Percentiles rank a stretch among this genome's conserved stretches.
Evolutionary conservation across 1,140 invertebrate genomes (phyloP).

Genomic region (Helicoverpa zea): DNA sequence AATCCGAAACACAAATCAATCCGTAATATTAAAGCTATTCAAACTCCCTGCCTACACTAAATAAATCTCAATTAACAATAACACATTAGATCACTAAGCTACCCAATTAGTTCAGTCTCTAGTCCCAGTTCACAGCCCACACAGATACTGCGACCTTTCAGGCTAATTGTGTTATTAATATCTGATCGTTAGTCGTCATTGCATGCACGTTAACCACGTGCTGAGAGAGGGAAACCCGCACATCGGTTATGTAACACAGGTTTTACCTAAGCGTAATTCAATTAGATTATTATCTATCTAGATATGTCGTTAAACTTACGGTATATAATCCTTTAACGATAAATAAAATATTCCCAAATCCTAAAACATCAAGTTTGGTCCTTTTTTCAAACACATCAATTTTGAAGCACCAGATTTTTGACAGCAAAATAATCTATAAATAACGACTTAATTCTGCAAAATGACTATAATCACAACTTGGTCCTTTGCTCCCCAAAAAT

Average conservation of each 20-base stretch:
- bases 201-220: conserved; percentile 8
- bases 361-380: background rate
- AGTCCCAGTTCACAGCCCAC: conserved; percentile 12
- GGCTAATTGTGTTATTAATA: conserved; percentile 3
- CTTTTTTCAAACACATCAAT: background rate
- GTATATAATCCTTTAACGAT: too few species aligned
- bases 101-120: background rate
- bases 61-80: conserved; percentile 10
- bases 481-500: too few species aligned
- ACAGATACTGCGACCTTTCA: conserved; percentile 14
- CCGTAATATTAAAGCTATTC: too few species aligned
- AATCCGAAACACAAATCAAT: too few species aligned
- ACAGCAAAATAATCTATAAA: background rate
- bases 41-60: background rate
- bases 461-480: too few species aligned
- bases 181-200: conserved; percentile 1
- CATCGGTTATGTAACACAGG: background rate
- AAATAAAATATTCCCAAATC: too few species aligned
- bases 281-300: too few species aligned
- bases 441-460: background rate
- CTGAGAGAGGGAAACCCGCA: conserved; percentile 14
- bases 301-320: too few species aligned
- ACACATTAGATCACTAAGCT: background rate
- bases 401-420: background rate
- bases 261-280: background rate